phyloP scores from a whole-genome alignment of 2,797 vertebrate genomes.

The Antrozous pallidus region DNA sequence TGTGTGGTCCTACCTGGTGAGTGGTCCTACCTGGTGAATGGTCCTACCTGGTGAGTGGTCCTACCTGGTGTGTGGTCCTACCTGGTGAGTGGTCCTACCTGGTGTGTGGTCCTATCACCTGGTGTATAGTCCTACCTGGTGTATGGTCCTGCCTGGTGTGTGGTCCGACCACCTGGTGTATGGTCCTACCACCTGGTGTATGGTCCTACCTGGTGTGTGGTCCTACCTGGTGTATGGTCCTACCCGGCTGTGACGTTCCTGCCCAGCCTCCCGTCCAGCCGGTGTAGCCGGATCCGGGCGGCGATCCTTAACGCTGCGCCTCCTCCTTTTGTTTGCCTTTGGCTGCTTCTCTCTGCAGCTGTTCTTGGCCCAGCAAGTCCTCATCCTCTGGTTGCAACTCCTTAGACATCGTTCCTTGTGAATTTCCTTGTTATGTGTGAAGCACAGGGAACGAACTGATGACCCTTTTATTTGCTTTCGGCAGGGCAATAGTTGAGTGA shows the following conservation, averaged over 20 bases:
- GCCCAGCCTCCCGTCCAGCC: neutral
- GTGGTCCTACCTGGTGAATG: no score
- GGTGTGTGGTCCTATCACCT: no score
- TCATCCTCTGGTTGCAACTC: conserved; percentile 8
- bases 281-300: conserved; percentile 13
- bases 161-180: neutral
- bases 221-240: neutral
- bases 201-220: neutral
- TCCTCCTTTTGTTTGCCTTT: neutral
- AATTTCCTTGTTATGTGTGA: neutral
- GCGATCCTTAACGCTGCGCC: neutral
- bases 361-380: conserved; percentile 40
- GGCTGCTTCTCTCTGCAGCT: neutral
- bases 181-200: no score
- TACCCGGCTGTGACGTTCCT: neutral
- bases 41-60: no score
- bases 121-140: neutral
- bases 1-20: no score
- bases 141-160: no score
- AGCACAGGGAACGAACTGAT: neutral
- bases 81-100: no score
- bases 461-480: neutral
- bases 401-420: neutral
- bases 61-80: no score
- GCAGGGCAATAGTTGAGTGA: neutral